Percentiles rank a stretch among this genome's conserved stretches.
These are phyloP conservation scores for Periphyllus acericola DNA, from an alignment of 2,888 invertebrate genomes.

Conservation along the genomic window DNA sequence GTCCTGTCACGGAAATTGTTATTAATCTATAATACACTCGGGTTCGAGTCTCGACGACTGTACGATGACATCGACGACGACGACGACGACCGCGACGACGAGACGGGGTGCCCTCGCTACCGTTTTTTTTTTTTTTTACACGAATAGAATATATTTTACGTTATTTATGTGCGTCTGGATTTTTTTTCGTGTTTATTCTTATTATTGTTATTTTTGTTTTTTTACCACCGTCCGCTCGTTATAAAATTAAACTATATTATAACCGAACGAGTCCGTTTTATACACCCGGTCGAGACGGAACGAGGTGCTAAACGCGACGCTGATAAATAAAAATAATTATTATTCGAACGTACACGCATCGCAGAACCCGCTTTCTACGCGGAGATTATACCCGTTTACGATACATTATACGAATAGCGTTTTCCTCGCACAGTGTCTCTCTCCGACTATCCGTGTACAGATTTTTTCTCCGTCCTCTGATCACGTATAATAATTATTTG, in stretches of 20 bases:
- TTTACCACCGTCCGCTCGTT: too few species aligned
- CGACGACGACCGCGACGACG: conserved; percentile 8
- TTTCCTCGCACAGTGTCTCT: too few species aligned
- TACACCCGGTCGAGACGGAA: not conserved
- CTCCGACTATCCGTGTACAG: too few species aligned
- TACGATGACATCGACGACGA: not conserved
- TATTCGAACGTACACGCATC: not conserved
- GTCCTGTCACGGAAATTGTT: conserved; percentile 59
- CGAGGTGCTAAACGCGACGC: not conserved
- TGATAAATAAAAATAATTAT: not conserved
- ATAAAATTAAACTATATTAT: too few species aligned
- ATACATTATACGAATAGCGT: too few species aligned
- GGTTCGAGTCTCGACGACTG: not conserved
- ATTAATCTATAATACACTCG: conserved; percentile 31
- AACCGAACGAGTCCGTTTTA: too few species aligned
- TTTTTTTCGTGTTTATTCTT: not conserved
- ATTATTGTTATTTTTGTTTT: not conserved
- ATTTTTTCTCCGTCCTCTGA: too few species aligned
- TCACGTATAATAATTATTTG: too few species aligned
- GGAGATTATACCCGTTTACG: too few species aligned
- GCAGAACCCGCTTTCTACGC: not conserved
- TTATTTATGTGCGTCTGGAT: conserved; percentile 6
- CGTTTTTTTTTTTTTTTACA: conserved; percentile 40
- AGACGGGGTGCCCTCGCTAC: conserved; percentile 26
- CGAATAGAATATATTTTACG: not conserved